Evolutionary conservation across 2,113 vertebrate genomes (phyloP).

Genomic region (Oryctolagus cuniculus): mOryCun1.1 NC_091453.1:51960001-51960500

Average conservation of each 20-base stretch:
- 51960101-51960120: slow-evolving; percentile 22
- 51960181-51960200: slow-evolving; percentile 49
- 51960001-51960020: slow-evolving; percentile 18
- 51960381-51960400: background rate
- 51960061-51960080: slow-evolving; percentile 16
- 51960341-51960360: background rate
- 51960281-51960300: slow-evolving; percentile 48
- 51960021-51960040: background rate
- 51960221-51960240: background rate
- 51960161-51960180: slow-evolving; percentile 44
- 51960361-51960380: background rate
- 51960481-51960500: background rate
- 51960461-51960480: background rate
- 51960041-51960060: background rate
- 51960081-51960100: background rate
- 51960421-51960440: background rate
- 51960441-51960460: background rate
- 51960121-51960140: background rate
- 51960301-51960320: slow-evolving; percentile 19
- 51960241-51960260: slow-evolving; percentile 15
- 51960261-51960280: background rate
- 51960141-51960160: slow-evolving; percentile 19
- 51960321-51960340: slow-evolving; percentile 46
- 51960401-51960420: background rate
- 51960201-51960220: slow-evolving; percentile 48